phyloP scores from a whole-genome alignment of 2,797 vertebrate species.

The Okamejei kenojei region DNA sequence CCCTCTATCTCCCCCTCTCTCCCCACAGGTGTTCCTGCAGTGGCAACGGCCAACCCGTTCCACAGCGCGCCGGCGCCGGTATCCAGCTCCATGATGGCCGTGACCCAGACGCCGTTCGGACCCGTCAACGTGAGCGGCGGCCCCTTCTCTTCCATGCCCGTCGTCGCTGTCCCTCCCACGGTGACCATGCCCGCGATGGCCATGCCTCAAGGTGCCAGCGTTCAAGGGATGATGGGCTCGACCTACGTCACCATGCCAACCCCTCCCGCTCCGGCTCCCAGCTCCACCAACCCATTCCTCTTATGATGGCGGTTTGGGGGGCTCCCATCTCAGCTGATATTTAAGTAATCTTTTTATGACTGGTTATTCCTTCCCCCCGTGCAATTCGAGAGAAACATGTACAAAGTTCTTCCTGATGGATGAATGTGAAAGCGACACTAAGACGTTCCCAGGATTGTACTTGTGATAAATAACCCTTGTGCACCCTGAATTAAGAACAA shows the following conservation, averaged over 20 bases:
- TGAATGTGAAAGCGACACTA: neutral
- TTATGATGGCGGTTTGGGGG: neutral
- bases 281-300: constrained; percentile 23
- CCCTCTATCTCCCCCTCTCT: neutral
- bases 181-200: constrained; percentile 10
- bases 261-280: neutral
- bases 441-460: neutral
- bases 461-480: neutral
- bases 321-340: neutral
- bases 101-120: constrained; percentile 9
- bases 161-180: neutral
- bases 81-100: constrained; percentile 21
- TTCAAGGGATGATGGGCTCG: neutral
- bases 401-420: neutral
- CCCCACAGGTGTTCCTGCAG: neutral
- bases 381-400: neutral
- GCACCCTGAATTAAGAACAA: neutral
- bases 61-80: neutral
- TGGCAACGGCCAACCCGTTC: neutral
- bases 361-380: neutral
- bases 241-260: neutral
- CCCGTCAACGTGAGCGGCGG: neutral
- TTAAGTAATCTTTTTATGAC: constrained; percentile 6
- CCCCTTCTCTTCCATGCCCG: neutral
- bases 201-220: neutral